A percentile compares a stretch with the other conserved stretches of the same genome.
Evolutionary conservation across 1,140 invertebrate genomes (phyloP).

Genomic region (Ceratosolen solmsi): DNA sequence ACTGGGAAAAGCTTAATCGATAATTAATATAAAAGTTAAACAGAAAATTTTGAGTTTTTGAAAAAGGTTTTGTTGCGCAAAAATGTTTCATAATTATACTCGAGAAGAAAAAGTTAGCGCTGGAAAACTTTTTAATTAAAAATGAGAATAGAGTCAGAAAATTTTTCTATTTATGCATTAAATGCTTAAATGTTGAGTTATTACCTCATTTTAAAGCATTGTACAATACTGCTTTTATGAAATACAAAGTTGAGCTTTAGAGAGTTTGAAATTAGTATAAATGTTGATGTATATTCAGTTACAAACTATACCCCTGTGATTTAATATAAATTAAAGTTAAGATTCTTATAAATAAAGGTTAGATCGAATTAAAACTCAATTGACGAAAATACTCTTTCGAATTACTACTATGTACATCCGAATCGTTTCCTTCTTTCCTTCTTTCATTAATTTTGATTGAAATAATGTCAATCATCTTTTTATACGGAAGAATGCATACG

Average conservation of each 20-base stretch:
- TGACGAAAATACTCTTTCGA: neutral
- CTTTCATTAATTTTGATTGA: neutral
- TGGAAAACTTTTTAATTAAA: constrained; percentile 30
- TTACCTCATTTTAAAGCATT: constrained; percentile 28
- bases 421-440: no score
- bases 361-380: neutral
- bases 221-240: constrained; percentile 12
- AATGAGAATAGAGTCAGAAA: constrained; percentile 13
- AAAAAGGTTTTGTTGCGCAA: constrained; percentile 13
- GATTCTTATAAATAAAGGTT: neutral
- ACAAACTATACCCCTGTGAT: constrained; percentile 7
- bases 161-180: constrained; percentile 26
- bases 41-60: constrained; percentile 9
- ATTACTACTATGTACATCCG: neutral
- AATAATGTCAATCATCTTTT: constrained; percentile 4
- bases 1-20: neutral
- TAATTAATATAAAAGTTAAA: constrained; percentile 22
- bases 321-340: neutral
- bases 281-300: constrained; percentile 5
- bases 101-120: constrained; percentile 16
- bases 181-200: constrained; percentile 27
- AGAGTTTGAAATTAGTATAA: constrained; percentile 24
- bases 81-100: constrained; percentile 21
- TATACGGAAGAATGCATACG: neutral
- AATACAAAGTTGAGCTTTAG: constrained; percentile 25